Evolutionary conservation across 2,888 invertebrate species (phyloP), one percentile per base, ranked within the genome.

Genomic region (Amiota communis): DNA sequence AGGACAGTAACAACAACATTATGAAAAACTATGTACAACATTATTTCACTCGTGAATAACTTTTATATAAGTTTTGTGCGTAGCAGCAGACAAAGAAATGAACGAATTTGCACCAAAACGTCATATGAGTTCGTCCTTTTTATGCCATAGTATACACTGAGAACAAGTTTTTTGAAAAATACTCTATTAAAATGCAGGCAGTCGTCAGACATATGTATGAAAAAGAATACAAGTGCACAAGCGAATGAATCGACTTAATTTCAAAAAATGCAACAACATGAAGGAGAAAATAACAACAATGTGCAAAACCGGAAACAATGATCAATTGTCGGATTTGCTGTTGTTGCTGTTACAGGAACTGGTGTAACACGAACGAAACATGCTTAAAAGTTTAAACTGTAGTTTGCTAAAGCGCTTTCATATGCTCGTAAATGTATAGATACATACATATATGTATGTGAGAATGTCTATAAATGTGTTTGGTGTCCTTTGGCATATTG

Each of bases 401-500:
- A 57, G 67, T 46, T 20, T 59, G 11, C 36, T 36, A 36, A 36
- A 36, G 36, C 36, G 36, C 3, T 36, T 36, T 36, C 36, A 36
- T 23, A 23, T 23, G 23, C 23, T 23, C 23, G 3, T 23, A 23
- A 3, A 23, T 36, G 36, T 0, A 36, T 36, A 6, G 4, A 36
- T 36, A 36, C 36, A 36, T 36, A 36, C 8, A 36, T 36, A 36
- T 36, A 36, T 36, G 2, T 6, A 36, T 36, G 8, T 36, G 36
- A 4, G 3, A 36, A 6, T 6, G 36, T 6, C 36, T 36, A 36
- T 36, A 36, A 6, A 36, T 36, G 36, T 36, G 53, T n/a, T n/a
- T n/a, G n/a, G 53, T 51, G 53, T 51, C 53, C 53, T n/a, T 17
- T 59, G 59, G 20, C 85, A 85, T 76, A 82, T 78, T 84, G 83